Evolutionary conservation across 2,888 invertebrate species (phyloP), one percentile per base, ranked within the genome.

Genomic region (Chrysina gloriosa): DNA sequence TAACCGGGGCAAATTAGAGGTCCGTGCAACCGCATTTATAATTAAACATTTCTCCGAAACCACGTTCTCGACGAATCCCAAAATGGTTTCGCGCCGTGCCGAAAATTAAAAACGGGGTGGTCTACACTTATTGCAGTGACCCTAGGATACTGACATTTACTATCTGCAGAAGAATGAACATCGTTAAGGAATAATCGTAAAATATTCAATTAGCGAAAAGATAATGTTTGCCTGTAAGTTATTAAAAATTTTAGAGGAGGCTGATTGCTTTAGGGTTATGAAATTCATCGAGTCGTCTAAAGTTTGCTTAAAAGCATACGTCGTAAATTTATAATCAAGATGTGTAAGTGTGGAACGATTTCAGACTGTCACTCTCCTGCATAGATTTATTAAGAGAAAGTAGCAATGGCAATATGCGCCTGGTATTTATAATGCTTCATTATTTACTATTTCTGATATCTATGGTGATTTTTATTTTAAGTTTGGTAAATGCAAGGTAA

Each of bases 51-150:
- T 25, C 11, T 34, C 36, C 34, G 21, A 21, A 7, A 14, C 11
- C 23, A 7, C 14, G 2, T 42, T n/a, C 31, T 14, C 29, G 2
- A 3, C 29, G 52, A 14, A 14, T n/a, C 31, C 29, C 16, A 27
- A 52, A 29, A 31, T 29, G n/a, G 29, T 52, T 27, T 27, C 56
- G 56, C 39, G 27, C 14, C 14, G 42, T 39, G 25, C 9, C 58
- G 58, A 58, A 58, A 58, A 58, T 58, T 58, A 42, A 58, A 58
- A 58, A 58, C 27, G 58, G 58, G 58, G 58, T 58, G 58, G 58
- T 42, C 58, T 9, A 4, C n/a, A 11, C 36, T 52, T 52, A 29
- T 27, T 29, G 25, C 9, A 11, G 9, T n/a, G 39, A 42, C 39
- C 36, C 23, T 16, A n/a, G 36, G 23, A 6, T 36, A 19, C 56